These are phyloP conservation scores for Agrotis ipsilon DNA, from an alignment of 2,888 invertebrate species.

Conservation along the genomic window DNA sequence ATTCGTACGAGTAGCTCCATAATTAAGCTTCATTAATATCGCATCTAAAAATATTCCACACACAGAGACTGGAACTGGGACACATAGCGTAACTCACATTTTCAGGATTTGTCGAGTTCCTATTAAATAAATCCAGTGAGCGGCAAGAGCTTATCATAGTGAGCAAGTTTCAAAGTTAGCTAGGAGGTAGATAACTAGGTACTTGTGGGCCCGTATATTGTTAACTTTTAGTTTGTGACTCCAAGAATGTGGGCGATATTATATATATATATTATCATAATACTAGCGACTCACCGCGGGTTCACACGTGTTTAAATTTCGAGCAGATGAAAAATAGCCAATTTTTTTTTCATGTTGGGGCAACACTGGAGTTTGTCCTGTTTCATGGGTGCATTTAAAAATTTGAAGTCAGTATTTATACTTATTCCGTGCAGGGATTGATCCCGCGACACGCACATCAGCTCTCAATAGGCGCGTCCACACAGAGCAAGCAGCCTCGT, in stretches of 20 bases:
- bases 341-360: too few relatives aligned
- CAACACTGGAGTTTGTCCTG: too few relatives aligned
- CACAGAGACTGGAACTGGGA: not conserved
- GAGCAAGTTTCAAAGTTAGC: constrained; percentile 43
- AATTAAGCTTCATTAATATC: too few relatives aligned
- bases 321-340: too few relatives aligned
- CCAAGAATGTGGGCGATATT: constrained; percentile 22
- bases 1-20: too few relatives aligned
- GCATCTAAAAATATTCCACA: not conserved
- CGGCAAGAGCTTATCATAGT: constrained; percentile 37
- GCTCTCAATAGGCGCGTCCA: too few relatives aligned
- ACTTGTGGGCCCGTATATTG: constrained; percentile 44
- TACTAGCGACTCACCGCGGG: not conserved
- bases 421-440: too few relatives aligned
- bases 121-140: constrained; percentile 46
- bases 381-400: too few relatives aligned
- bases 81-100: constrained; percentile 16
- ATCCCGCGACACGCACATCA: too few relatives aligned
- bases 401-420: too few relatives aligned
- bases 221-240: constrained; percentile 33
- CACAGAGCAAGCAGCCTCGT: too few relatives aligned
- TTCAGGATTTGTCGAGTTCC: constrained; percentile 34
- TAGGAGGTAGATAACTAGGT: constrained; percentile 49
- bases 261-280: constrained; percentile 16
- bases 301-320: too few relatives aligned